These are phyloP conservation scores for Halictus rubicundus DNA, from an alignment of 1,140 invertebrate species.

Conservation along the genomic window DNA sequence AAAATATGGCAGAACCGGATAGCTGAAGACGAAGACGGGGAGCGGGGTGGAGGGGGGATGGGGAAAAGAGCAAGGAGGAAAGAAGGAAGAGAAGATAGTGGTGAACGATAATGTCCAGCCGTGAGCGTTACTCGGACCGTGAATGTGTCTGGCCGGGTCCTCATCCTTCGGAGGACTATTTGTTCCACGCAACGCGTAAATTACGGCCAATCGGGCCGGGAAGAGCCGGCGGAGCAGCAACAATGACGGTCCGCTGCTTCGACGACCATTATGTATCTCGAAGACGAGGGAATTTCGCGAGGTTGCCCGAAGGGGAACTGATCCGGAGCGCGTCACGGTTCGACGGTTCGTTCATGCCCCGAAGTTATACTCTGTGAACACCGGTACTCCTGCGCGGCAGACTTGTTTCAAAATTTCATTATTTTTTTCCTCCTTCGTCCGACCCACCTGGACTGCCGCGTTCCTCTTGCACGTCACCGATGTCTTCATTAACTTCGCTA, in stretches of 20 bases:
- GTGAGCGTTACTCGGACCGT: slow-evolving; percentile 57
- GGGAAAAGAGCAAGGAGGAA: background rate
- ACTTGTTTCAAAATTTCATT: background rate
- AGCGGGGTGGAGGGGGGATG: background rate
- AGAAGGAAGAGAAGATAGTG: slow-evolving; percentile 33
- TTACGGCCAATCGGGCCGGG: slow-evolving; percentile 55
- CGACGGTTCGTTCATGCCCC: slow-evolving; percentile 17
- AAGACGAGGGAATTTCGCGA: slow-evolving; percentile 50
- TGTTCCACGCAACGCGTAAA: slow-evolving; percentile 67
- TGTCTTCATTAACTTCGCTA: background rate
- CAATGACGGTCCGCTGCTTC: slow-evolving; percentile 44
- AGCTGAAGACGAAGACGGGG: background rate
- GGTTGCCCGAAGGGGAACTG: slow-evolving; percentile 30
- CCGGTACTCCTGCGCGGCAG: background rate
- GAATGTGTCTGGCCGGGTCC: slow-evolving; percentile 56
- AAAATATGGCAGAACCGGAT: background rate
- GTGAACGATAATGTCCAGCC: slow-evolving; percentile 59
- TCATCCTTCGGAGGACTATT: slow-evolving; percentile 61
- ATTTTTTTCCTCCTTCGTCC: background rate
- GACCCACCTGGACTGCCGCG: background rate
- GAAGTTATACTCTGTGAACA: slow-evolving; percentile 9
- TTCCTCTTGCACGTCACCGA: background rate
- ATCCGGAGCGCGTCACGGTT: slow-evolving; percentile 48
- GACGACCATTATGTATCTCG: slow-evolving; percentile 47
- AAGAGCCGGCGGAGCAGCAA: slow-evolving; percentile 20